Evolutionary conservation across 2,113 vertebrate genomes (phyloP), one percentile per base, ranked within the genome.

Genomic region (Tragelaphus scriptus): DNA sequence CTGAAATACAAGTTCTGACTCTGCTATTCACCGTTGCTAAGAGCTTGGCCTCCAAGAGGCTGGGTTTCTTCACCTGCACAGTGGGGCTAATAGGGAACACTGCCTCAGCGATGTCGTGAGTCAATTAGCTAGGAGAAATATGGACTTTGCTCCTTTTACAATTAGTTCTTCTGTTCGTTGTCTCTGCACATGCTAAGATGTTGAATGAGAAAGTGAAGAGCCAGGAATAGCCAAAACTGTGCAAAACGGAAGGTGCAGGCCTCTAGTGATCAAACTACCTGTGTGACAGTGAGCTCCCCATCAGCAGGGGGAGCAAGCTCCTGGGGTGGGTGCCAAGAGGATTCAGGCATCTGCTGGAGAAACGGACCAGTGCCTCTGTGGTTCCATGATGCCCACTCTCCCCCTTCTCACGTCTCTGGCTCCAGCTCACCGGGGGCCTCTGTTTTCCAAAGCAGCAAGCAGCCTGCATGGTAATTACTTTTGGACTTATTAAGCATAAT

Each of bases 401-500:
- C 84, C 79, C 44, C 88, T 90, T 87, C 81, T 81, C 84, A 17
- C 17, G 2, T 53, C 93, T 79, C 96, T 85, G 94, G 88, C 40
- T 96, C 71, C 47, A 19, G 85, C 96, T 97, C 95, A 90, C 91
- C 25, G 81, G 91, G 96, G 95, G 87, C 95, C 96, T 97, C 97
- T 98, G 98, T 98, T 98, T 98, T 98, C 97, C 94, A 97, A 98
- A 97, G 98, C 97, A 97, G 97, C 94, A 95, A 91, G 97, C 98
- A 96, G 95, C 91, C 96, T 98, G 97, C 77, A 6, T 98, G 95
- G 97, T 98, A 98, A 98, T 98, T 98, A 98, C 98, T 98, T 98
- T 97, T 98, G 98, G 98, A 97, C 98, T 98, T 98, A 98, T 98
- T 98, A 98, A 98, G 97, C 93, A 91, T 97, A 98, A 98, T 98